Evolutionary conservation across 2,888 invertebrate genomes (phyloP).

Genomic region (Andrena marginata): DNA sequence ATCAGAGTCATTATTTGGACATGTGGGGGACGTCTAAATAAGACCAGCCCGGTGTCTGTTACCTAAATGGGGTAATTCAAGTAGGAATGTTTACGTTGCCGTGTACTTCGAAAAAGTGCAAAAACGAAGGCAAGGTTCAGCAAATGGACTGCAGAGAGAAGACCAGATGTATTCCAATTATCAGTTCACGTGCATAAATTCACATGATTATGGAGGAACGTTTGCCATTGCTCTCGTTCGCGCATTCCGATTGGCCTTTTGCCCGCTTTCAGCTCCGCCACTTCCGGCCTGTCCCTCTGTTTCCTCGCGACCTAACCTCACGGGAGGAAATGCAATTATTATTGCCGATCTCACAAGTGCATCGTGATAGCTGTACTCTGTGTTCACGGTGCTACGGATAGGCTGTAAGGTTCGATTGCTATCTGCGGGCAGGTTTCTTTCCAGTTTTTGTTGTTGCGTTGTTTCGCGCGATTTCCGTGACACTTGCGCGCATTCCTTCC

Average conservation of each 20-base stretch:
- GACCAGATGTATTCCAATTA: neutral
- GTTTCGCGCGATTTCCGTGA: constrained; percentile 45
- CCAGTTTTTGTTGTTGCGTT: constrained; percentile 18
- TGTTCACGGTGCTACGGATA: constrained; percentile 29
- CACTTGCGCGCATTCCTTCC: constrained; percentile 37
- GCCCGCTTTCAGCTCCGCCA: constrained; percentile 64
- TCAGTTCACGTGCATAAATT: constrained; percentile 16
- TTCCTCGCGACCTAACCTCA: constrained; percentile 62
- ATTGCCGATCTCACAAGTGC: constrained; percentile 62
- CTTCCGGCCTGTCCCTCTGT: constrained; percentile 67
- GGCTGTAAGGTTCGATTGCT: constrained; percentile 25
- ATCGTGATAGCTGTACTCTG: constrained; percentile 49
- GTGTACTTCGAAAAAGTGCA: neutral
- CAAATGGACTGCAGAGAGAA: neutral
- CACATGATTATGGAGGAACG: constrained; percentile 8
- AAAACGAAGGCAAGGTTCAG: neutral
- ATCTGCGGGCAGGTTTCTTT: constrained; percentile 23
- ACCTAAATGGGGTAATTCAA: constrained; percentile 6
- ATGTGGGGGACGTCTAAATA: constrained; percentile 74
- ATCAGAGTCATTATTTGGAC: constrained; percentile 76
- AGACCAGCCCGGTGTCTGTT: constrained; percentile 19
- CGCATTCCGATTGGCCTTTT: constrained; percentile 64
- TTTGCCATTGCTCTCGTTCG: constrained; percentile 55
- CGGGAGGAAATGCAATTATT: constrained; percentile 67
- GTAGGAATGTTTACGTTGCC: neutral